These are phyloP conservation scores for Thymelicus acteon DNA, from an alignment of 2,888 invertebrate species.

Conservation along the genomic window DNA sequence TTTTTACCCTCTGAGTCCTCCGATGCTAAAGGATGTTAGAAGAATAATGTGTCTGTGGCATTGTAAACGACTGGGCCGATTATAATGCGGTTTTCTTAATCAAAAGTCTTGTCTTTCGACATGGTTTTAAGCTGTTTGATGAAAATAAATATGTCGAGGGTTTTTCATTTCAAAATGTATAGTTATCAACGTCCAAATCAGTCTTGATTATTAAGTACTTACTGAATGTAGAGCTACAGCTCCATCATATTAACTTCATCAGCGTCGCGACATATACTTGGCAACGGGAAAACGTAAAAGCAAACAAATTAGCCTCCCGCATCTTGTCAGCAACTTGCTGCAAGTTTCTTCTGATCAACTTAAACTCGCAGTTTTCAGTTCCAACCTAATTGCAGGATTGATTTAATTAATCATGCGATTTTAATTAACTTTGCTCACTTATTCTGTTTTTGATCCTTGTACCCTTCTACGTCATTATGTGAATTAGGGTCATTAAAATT, in stretches of 20 bases:
- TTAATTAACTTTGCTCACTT: not conserved
- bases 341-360: constrained; percentile 31
- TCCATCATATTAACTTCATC: not conserved
- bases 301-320: constrained; percentile 28
- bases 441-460: not conserved
- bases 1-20: no score
- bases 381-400: constrained; percentile 20
- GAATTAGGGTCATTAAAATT: no score
- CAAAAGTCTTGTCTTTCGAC: no score
- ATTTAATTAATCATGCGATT: constrained; percentile 15
- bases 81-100: no score
- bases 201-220: not conserved
- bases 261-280: constrained; percentile 5
- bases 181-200: not conserved
- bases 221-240: not conserved
- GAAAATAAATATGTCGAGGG: no score
- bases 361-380: constrained; percentile 24
- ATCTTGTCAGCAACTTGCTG: constrained; percentile 26
- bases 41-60: no score
- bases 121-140: no score
- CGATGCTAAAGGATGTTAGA: no score
- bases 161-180: no score
- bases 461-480: no score
- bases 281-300: constrained; percentile 22
- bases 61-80: no score